Base-by-base conservation (phyloP, 2,797 vertebrate species). In the Prionace glauca region DNA sequence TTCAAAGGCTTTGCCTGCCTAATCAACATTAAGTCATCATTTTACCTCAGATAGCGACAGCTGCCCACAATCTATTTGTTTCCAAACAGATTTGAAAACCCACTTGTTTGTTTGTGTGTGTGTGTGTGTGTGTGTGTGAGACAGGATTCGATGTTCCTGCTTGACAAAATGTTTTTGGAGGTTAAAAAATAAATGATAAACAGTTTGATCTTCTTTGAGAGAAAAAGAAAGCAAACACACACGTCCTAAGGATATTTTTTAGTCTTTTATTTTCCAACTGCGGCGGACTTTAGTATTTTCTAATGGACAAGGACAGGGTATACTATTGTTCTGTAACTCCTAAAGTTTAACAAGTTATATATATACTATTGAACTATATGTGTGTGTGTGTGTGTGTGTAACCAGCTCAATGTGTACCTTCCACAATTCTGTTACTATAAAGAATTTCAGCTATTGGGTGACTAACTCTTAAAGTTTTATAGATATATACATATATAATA, bases 1-100 rank as follows among this genome's bases (percentile, higher is more conserved):
- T 98, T 98, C 98, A 98, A 98, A 98, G 97, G 96, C 97, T 96
- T 97, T 97, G 72, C 97, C 97, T 97, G 97, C 96, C 97, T 97
- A 98, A 97, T 98, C 97, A 98, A 97, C 97, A 97, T 98, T 98
- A 98, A 98, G 97, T 98, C 97, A 98, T 98, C 97, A 96, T 98
- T 98, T 97, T 97, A 97, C 96, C 97, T 97, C 96, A 96, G 96
- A 97, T 96, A 96, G 96, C 96, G 97, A 97, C 97, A 97, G 97
- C 97, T 97, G 97, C 97, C 97, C 97, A 97, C 97, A 98, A 98
- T 97, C 97, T 97, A 97, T 97, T 98, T 98, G 97, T 98, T 97
- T 98, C 97, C 97, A 97, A 97, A 97, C 96, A 97, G 98, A 98
- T 98, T 98, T 97, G n/a, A 96, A 56, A 97, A 97, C 14, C 96